Conservation (phyloP, 2,888 invertebrate genomes). For the Pristionchus fissidentatus region DNA sequence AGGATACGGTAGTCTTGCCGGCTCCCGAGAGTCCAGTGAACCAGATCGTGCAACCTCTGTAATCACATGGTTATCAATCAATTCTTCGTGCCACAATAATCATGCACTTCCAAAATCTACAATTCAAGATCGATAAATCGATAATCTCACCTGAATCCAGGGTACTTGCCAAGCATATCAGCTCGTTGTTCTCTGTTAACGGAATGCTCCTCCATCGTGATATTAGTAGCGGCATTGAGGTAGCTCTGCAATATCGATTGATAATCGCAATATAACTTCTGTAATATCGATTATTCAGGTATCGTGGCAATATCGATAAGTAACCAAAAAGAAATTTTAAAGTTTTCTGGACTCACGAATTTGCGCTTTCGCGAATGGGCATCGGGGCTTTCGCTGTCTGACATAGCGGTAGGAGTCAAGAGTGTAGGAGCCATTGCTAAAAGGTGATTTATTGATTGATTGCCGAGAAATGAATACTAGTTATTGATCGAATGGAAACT, state of each 20-base stretch:
- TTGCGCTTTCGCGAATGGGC: background rate
- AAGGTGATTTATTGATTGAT: no score
- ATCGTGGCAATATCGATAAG: background rate
- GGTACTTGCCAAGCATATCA: conserved; percentile 85
- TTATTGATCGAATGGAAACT: no score
- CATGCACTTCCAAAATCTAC: background rate
- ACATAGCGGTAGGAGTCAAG: no score
- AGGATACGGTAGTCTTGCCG: conserved; percentile 97
- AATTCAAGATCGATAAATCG: background rate
- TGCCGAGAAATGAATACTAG: no score
- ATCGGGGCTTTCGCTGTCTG: background rate
- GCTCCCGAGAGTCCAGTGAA: conserved; percentile 85
- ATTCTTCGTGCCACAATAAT: background rate
- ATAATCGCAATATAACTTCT: background rate
- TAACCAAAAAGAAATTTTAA: background rate
- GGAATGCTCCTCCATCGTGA: conserved; percentile 85
- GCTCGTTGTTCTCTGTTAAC: conserved; percentile 93
- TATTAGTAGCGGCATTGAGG: conserved; percentile 58
- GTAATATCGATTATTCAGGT: background rate
- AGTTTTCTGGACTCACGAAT: background rate
- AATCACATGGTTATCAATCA: background rate
- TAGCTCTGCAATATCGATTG: conserved; percentile 42
- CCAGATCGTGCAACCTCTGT: conserved; percentile 86
- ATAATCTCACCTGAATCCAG: conserved; percentile 50
- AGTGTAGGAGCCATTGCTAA: no score